Conservation (phyloP, 2,888 invertebrate genomes). For the Sisyra nigra region DNA sequence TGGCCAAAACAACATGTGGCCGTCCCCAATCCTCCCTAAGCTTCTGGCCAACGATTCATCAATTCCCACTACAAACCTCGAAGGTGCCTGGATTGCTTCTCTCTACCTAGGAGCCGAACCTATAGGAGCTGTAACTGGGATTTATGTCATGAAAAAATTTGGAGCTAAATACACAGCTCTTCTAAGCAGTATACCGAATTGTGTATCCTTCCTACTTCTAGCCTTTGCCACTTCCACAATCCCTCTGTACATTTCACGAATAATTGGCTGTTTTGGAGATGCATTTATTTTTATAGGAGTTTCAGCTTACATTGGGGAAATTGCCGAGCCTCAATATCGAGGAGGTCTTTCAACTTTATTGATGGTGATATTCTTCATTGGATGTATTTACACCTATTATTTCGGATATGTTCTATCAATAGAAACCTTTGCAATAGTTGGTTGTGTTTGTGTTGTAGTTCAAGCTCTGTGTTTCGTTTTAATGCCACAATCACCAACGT, state of each 20-base stretch:
- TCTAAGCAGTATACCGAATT: constrained; percentile 1
- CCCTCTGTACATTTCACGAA: constrained; percentile 1
- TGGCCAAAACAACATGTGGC: constrained; percentile 1
- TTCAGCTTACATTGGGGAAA: constrained; percentile 34
- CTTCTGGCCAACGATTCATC: constrained; percentile 5
- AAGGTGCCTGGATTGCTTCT: constrained; percentile 3
- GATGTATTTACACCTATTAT: constrained; percentile 20
- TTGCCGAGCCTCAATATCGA: constrained; percentile 29
- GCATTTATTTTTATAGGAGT: constrained; percentile 16
- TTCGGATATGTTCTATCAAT: constrained; percentile 25
- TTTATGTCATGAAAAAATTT: background rate
- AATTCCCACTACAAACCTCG: constrained; percentile 1
- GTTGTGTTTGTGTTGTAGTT: constrained; percentile 23
- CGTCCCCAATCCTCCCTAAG: constrained; percentile 6
- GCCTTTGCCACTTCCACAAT: constrained; percentile 1
- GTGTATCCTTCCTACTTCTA: background rate
- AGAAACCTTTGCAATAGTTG: constrained; percentile 26
- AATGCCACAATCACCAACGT: constrained; percentile 35
- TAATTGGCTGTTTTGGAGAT: constrained; percentile 3
- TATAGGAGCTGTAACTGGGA: background rate
- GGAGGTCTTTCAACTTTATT: constrained; percentile 32
- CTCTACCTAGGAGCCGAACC: background rate
- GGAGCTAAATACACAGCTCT: constrained; percentile 3
- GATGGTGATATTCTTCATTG: constrained; percentile 23
- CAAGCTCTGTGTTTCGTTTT: constrained; percentile 24